Base-by-base conservation (phyloP, 1,140 invertebrate species). In the Saccostrea cuccullata region DNA sequence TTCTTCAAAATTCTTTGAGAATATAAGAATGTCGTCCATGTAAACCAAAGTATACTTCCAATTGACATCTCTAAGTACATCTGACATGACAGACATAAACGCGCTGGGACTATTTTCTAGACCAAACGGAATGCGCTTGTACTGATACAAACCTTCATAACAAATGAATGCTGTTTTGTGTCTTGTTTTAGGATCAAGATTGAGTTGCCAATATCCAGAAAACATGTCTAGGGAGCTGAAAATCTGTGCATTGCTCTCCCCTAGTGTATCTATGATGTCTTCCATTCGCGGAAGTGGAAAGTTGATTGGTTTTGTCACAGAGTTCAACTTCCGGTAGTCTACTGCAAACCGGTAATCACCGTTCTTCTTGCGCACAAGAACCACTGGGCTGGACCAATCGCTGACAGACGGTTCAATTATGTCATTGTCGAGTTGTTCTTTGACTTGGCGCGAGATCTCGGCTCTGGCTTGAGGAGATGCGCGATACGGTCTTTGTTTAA, bases 151-250 rank as follows among this genome's bases (percentile, higher is more conserved):
- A 6, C 90, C 91, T 30, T 90, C 58, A 64, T 89, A 87, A n/a
- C 88, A 90, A n/a, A 90, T 89, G 64, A 92, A 92, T 8, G 89
- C 89, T 56, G 88, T 83, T 86, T 91, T 92, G 26, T 89, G 86
- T 55, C 87, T 87, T 86, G 87, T 89, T 86, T 87, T 20, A 15
- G 82, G 55, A 56, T 87, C 55, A 5, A 92, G 82, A 26, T 77
- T 85, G n/a, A 91, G 85, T 55, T 92, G 30, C 30, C 30, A 36
- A 36, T 36, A 36, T 2, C 30, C 30, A 36, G 30, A 36, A 36
- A 36, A 36, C 90, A 84, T 89, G 91, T 47, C 64, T 88, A n/a
- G n/a, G 40, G n/a, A 64, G 20, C n/a, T 88, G 55, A 89, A 90
- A 36, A 73, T 86, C 60, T 86, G 67, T 58, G 89, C 89, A 55